Evolutionary conservation across 1,140 invertebrate species (phyloP), one percentile per base, ranked within the genome.

Genomic region (Caenorhabditis briggsae): DNA sequence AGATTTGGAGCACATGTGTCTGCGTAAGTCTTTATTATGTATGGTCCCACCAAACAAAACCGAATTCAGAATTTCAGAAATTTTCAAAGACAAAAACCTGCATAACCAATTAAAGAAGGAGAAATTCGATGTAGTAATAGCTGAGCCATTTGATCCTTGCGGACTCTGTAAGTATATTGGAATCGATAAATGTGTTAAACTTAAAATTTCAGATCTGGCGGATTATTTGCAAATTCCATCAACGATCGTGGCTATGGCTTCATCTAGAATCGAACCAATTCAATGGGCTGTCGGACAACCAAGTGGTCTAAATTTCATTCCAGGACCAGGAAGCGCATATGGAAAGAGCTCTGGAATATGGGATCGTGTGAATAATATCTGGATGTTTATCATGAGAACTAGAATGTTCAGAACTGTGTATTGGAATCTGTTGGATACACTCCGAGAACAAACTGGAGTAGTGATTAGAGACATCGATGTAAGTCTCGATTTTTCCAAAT

Each of bases 381-480:
- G 59, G 59, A 64, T 64, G 59, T 64, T 64, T 16, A 14, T 64
- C n/a, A 64, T 64, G 59, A 64, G 59, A 64, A 64, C 59, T 8
- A 25, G 59, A 64, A 64, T 64, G 59, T 64, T 64, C 25, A 14
- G 59, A 64, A 41, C 23, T 33, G 59, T 64, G 1, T 64, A 64
- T 33, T 64, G 59, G 59, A 64, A 64, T 33, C 59, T 64, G 25
- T 33, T 64, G 11, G 59, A 64, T 12, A 64, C 20, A 11, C 20
- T 64, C 2, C 5, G 59, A 64, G 12, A 11, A 18, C 11, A 64
- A 33, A 41, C 59, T 64, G 23, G 59, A 33, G 11, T 33, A 14
- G 23, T 9, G 1, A 64, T 64, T 16, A 64, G 59, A 33, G n/a
- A 64, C 12, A 64, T 64, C 33, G 59, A 64, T 64, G 59, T 64